Evolutionary conservation across 2,888 invertebrate species (phyloP).

Genomic region (Pogonocherus hispidulus): DNA sequence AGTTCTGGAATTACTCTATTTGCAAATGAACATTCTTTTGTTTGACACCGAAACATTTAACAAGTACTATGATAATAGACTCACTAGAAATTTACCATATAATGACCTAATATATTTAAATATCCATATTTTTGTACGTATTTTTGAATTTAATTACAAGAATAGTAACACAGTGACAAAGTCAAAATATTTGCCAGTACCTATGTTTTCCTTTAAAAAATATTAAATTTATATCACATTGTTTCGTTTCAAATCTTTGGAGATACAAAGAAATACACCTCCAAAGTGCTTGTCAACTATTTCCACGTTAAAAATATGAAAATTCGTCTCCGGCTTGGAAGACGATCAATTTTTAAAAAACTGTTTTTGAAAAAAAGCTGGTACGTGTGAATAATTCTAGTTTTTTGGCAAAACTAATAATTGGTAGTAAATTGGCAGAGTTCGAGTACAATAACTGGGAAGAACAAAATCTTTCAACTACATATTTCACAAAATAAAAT

Average conservation of each 20-base stretch:
- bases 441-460: background rate
- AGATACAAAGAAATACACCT: slow-evolving; percentile 20
- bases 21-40: background rate
- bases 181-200: slow-evolving; percentile 50
- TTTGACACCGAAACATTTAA: slow-evolving; percentile 2
- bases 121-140: slow-evolving; percentile 47
- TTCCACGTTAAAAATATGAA: slow-evolving; percentile 6
- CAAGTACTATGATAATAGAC: background rate
- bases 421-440: background rate
- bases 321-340: background rate
- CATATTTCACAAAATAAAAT: background rate
- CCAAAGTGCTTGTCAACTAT: slow-evolving; percentile 1
- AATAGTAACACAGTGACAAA: slow-evolving; percentile 46
- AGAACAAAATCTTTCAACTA: background rate
- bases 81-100: slow-evolving; percentile 16
- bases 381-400: background rate
- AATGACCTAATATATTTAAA: slow-evolving; percentile 34
- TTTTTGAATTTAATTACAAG: slow-evolving; percentile 46
- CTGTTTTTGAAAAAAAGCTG: background rate
- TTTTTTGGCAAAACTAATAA: background rate
- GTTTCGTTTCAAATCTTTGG: slow-evolving; percentile 52
- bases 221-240: slow-evolving; percentile 58
- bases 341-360: slow-evolving; percentile 25
- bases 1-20: background rate
- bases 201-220: slow-evolving; percentile 44